These are phyloP conservation scores for Latrodectus geometricus DNA, from an alignment of 1,140 invertebrate genomes.

Conservation along the genomic window DNA sequence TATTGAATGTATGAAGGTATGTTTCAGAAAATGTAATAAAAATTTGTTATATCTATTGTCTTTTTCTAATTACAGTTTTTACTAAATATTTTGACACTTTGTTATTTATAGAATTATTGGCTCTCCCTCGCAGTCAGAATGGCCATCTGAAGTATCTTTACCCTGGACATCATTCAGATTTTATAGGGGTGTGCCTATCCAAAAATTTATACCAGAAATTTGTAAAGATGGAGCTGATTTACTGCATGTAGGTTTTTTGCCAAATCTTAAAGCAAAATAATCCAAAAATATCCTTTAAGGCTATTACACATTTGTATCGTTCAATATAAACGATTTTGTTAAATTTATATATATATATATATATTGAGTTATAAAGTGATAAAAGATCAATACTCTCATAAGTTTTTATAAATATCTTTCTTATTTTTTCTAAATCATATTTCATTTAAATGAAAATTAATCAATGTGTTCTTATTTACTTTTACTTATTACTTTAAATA, in stretches of 20 bases:
- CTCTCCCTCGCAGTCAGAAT: constrained; percentile 72
- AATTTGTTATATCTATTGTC: constrained; percentile 14
- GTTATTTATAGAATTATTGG: constrained; percentile 73
- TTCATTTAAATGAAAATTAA: no score
- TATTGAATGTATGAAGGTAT: not conserved
- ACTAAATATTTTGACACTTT: constrained; percentile 16
- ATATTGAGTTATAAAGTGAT: no score
- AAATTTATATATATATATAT: no score
- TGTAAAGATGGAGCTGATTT: constrained; percentile 72
- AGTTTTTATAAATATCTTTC: not conserved
- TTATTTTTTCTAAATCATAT: no score
- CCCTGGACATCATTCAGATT: constrained; percentile 73
- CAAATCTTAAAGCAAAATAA: no score
- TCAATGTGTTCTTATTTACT: no score
- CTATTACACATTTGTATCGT: not conserved
- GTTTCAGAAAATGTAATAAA: constrained; percentile 7
- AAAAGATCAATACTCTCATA: no score
- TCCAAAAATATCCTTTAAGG: constrained; percentile 1
- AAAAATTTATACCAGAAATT: constrained; percentile 72
- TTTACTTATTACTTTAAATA: no score
- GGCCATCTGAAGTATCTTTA: constrained; percentile 75
- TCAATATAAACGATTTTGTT: not conserved
- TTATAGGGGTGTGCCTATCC: constrained; percentile 70
- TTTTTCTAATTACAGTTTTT: not conserved
- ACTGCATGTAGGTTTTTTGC: constrained; percentile 68